These are phyloP conservation scores for Centropus unirufus DNA, from an alignment of 2,113 vertebrate species.

Conservation along the genomic window DNA sequence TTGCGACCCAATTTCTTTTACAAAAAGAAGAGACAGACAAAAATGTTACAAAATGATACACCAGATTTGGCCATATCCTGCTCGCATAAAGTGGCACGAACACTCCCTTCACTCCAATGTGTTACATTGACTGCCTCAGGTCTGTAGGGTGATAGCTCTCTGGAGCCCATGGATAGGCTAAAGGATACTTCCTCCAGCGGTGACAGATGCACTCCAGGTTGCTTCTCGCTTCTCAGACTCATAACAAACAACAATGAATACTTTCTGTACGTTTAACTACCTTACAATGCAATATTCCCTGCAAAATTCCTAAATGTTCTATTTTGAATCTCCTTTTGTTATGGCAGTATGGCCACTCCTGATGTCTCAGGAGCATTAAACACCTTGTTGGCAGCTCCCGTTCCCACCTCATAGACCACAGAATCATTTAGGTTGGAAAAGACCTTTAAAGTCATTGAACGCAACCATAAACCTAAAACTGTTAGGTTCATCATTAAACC, in stretches of 20 bases:
- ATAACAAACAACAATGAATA: rapidly evolving
- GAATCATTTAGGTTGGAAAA: too few species aligned
- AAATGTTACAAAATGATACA: not conserved
- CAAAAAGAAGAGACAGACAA: not conserved
- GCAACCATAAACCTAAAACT: too few species aligned
- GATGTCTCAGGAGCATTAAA: rapidly evolving
- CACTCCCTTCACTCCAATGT: not conserved
- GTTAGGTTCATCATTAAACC: too few species aligned
- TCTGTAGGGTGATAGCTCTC: not conserved
- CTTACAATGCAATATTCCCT: not conserved
- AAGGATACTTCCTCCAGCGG: not conserved
- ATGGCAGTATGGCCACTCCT: rapidly evolving
- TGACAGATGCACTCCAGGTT: too few species aligned
- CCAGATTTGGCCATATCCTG: not conserved
- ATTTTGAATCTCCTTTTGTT: not conserved
- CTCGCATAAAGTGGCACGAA: not conserved
- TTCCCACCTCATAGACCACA: too few species aligned
- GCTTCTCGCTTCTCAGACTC: not conserved
- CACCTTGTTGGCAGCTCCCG: not conserved
- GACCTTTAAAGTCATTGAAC: too few species aligned
- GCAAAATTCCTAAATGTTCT: too few species aligned
- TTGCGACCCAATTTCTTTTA: not conserved
- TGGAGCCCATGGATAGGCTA: rapidly evolving
- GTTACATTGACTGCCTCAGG: not conserved
- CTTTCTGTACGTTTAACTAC: not conserved